Evolutionary conservation across 2,113 vertebrate genomes (phyloP).

Genomic region (Micromys minutus): DNA sequence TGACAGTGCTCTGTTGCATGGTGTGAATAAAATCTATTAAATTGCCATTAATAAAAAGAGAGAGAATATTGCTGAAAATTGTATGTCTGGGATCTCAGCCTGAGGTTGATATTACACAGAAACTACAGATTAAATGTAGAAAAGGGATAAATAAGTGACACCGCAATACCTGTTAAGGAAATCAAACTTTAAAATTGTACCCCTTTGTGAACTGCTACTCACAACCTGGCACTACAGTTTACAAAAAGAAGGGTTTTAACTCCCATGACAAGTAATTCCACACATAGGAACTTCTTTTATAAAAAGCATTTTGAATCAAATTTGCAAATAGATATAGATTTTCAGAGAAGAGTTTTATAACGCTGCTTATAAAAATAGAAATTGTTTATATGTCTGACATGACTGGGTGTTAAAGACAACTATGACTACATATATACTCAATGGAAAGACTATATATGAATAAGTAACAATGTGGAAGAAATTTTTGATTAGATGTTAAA

Average conservation of each 20-base stretch:
- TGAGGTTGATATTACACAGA: neutral
- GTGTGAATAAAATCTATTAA: slow-evolving; percentile 77
- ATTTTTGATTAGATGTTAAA: neutral
- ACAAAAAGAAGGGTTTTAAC: neutral
- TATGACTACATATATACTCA: neutral
- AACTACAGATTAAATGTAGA: neutral
- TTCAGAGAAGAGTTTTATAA: neutral
- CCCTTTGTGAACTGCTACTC: neutral
- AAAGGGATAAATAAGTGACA: neutral
- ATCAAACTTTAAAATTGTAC: neutral
- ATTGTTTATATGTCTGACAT: neutral
- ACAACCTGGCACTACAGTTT: neutral
- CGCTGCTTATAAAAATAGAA: neutral
- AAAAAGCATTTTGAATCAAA: neutral
- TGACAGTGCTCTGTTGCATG: slow-evolving; percentile 59
- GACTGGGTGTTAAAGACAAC: neutral
- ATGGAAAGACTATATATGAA: neutral
- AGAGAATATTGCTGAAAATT: neutral
- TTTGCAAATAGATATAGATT: neutral
- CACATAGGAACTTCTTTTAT: neutral
- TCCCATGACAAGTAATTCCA: neutral
- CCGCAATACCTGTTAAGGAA: neutral
- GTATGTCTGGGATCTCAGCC: neutral
- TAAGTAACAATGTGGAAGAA: neutral
- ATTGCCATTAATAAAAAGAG: too few relatives aligned